phyloP scores from a whole-genome alignment of 2,797 vertebrate species.

The Macropus fuliginosus region DNA sequence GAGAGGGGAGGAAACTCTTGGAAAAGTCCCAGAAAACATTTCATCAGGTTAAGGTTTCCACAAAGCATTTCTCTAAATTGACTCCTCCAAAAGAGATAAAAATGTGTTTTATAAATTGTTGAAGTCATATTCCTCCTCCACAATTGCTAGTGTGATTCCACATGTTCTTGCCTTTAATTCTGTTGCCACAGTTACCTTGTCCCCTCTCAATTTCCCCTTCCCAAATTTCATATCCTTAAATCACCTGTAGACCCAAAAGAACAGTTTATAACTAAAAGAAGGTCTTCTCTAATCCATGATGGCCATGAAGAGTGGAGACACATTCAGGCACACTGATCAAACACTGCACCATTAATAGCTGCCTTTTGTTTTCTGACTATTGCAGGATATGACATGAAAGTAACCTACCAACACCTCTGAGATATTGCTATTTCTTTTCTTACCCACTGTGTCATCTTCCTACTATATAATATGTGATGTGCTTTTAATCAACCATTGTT shows the following conservation, averaged over 20 bases:
- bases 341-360: slow-evolving; percentile 6
- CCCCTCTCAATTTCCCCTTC: neutral
- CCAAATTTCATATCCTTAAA: slow-evolving; percentile 2
- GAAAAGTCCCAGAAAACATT: neutral
- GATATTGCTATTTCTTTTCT: neutral
- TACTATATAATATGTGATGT: neutral
- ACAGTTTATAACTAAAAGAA: neutral
- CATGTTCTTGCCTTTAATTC: neutral
- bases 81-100: neutral
- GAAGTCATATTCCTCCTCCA: neutral
- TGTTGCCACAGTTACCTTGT: neutral
- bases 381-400: neutral
- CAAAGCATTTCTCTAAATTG: neutral
- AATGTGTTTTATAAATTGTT: neutral
- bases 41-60: neutral
- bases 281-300: neutral
- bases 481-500: slow-evolving; percentile 54
- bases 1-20: neutral
- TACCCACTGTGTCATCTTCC: slow-evolving; percentile 20
- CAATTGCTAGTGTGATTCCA: neutral
- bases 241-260: neutral
- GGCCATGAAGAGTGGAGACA: neutral
- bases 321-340: neutral
- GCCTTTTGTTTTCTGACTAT: neutral
- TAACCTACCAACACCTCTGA: neutral